Percentiles rank a stretch among this genome's conserved stretches.
Evolutionary conservation across 2,113 vertebrate genomes (phyloP).

Genomic region (Mormyrus iriodes): DNA sequence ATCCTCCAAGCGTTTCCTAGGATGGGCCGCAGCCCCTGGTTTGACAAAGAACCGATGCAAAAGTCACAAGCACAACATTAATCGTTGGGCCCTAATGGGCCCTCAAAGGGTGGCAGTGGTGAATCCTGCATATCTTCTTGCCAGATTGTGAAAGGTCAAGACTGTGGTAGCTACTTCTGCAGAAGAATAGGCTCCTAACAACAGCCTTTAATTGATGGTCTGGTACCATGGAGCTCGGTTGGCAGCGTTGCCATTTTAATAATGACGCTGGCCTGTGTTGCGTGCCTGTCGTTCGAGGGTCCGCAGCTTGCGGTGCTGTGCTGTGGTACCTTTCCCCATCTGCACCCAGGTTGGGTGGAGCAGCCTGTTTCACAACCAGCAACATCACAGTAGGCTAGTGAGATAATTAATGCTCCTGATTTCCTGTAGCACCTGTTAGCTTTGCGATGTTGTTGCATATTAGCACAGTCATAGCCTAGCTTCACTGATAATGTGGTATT

Average conservation of each 20-base stretch:
- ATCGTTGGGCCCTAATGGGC: neutral
- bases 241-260: neutral
- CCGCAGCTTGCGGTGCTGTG: neutral
- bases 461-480: neutral
- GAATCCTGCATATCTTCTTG: neutral
- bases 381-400: neutral
- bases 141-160: conserved; percentile 8
- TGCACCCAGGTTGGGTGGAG: neutral
- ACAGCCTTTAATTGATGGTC: neutral
- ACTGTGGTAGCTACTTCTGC: neutral
- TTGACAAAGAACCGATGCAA: neutral
- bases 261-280: neutral
- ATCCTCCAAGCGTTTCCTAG: neutral
- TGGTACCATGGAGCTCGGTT: neutral
- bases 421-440: neutral
- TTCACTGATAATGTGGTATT: neutral
- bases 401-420: neutral
- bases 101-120: neutral
- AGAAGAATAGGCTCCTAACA: neutral
- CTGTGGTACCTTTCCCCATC: neutral
- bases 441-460: neutral
- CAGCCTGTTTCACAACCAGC: neutral
- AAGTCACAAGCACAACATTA: neutral
- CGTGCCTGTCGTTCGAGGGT: neutral
- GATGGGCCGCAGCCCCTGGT: neutral